These are phyloP conservation scores for Lycopodina hypogea DNA, from an alignment of 37 sponge, comb jelly and placozoan species.

Conservation along the genomic window DNA sequence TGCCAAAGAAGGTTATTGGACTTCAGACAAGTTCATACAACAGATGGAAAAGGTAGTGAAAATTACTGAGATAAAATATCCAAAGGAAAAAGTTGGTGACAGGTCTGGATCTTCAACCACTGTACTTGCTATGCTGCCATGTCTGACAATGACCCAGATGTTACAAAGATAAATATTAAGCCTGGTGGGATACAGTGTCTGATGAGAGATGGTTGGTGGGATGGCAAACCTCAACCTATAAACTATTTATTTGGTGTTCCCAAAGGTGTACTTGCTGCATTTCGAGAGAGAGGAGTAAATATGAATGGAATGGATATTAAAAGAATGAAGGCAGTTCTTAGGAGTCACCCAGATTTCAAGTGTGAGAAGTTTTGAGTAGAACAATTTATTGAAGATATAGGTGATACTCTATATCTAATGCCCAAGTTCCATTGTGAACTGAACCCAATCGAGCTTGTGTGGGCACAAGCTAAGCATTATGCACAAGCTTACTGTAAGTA, in stretches of 20 bases:
- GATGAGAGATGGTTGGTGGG: neutral
- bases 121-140: slow-evolving; percentile 10
- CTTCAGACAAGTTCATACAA: slow-evolving; percentile 33
- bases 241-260: neutral
- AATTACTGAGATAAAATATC: slow-evolving; percentile 7
- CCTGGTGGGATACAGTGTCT: slow-evolving; percentile 11
- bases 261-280: neutral
- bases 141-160: slow-evolving; percentile 14
- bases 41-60: slow-evolving; percentile 19
- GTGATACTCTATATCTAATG: neutral
- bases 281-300: slow-evolving; percentile 7
- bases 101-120: slow-evolving; percentile 11
- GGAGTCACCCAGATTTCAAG: slow-evolving; percentile 20
- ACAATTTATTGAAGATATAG: neutral
- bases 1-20: slow-evolving; percentile 42
- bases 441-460: slow-evolving; percentile 11
- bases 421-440: slow-evolving; percentile 17
- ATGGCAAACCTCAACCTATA: neutral
- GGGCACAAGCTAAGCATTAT: slow-evolving; percentile 16
- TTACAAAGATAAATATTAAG: slow-evolving; percentile 1
- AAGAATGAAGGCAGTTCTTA: neutral
- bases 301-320: neutral
- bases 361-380: slow-evolving; percentile 16
- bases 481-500: slow-evolving; percentile 2
- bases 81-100: neutral